Percentiles rank a stretch among this genome's conserved stretches.
Conservation (phyloP, 1,140 invertebrate genomes). For the Bombus sylvicola region DNA sequence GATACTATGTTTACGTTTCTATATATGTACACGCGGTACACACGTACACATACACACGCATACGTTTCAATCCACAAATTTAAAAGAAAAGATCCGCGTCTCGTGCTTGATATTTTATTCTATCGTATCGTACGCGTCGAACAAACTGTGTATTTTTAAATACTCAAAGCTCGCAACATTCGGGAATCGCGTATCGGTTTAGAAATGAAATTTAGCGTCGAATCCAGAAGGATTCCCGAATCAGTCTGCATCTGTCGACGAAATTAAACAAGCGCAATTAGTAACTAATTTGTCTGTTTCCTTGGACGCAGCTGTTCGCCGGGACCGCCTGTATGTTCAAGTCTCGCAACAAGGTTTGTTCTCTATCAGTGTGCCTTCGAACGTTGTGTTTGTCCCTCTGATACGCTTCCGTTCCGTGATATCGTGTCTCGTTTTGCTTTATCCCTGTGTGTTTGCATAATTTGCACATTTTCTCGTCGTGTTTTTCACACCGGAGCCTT, state of each 20-base stretch:
- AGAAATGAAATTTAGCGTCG: background rate
- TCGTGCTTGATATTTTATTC: no score
- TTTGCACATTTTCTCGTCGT: conserved; percentile 8
- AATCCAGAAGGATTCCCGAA: conserved; percentile 47
- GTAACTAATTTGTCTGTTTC: conserved; percentile 71
- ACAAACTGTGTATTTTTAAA: background rate
- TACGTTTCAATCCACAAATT: no score
- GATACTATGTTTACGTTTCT: no score
- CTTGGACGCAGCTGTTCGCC: conserved; percentile 81
- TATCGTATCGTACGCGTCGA: no score
- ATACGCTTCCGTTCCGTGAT: conserved; percentile 26
- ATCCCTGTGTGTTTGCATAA: background rate
- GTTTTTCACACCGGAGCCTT: conserved; percentile 21
- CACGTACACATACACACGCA: no score
- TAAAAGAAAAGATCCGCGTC: no score
- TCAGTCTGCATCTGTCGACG: conserved; percentile 22
- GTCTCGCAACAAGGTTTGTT: conserved; percentile 82
- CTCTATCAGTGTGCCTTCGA: conserved; percentile 41
- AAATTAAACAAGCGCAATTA: conserved; percentile 33
- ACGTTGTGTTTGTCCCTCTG: conserved; percentile 40
- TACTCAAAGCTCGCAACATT: background rate
- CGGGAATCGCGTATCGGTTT: background rate
- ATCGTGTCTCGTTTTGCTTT: background rate
- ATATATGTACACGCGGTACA: no score
- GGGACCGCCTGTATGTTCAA: conserved; percentile 83